Percentiles rank a stretch among this genome's conserved stretches.
Conservation (phyloP, 2,888 invertebrate genomes). For the Anthoptus insignis region DNA sequence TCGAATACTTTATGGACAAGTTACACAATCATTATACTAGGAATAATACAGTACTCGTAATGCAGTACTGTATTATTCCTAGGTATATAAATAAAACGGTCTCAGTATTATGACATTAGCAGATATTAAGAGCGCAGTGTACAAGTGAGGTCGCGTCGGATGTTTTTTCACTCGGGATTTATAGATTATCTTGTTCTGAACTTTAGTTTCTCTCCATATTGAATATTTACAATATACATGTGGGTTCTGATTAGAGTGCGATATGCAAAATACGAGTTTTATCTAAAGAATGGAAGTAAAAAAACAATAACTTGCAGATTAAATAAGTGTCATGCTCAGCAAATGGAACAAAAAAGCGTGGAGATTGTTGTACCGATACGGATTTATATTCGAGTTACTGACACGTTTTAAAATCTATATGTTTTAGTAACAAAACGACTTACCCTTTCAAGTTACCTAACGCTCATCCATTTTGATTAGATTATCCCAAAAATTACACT, state of each 20-base stretch:
- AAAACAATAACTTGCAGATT: neutral
- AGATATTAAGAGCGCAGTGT: no score
- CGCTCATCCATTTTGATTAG: neutral
- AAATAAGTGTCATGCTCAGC: neutral
- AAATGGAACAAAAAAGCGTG: neutral
- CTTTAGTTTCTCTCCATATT: neutral
- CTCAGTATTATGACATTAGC: no score
- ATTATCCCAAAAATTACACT: no score
- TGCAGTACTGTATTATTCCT: no score
- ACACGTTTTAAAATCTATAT: neutral
- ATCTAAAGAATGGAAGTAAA: constrained; percentile 13
- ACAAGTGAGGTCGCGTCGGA: neutral
- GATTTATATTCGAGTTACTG: neutral
- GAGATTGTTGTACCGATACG: neutral
- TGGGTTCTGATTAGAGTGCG: no score
- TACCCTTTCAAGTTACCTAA: neutral
- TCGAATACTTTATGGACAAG: no score
- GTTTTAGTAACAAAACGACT: neutral
- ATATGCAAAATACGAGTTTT: constrained; percentile 13
- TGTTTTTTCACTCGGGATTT: neutral
- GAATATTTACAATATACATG: neutral
- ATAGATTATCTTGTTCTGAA: constrained; percentile 2
- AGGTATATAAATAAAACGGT: no score
- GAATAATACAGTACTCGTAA: no score
- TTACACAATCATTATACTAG: no score